Evolutionary conservation across 1,140 invertebrate species (phyloP).

Genomic region (Diuraphis noxia): DNA sequence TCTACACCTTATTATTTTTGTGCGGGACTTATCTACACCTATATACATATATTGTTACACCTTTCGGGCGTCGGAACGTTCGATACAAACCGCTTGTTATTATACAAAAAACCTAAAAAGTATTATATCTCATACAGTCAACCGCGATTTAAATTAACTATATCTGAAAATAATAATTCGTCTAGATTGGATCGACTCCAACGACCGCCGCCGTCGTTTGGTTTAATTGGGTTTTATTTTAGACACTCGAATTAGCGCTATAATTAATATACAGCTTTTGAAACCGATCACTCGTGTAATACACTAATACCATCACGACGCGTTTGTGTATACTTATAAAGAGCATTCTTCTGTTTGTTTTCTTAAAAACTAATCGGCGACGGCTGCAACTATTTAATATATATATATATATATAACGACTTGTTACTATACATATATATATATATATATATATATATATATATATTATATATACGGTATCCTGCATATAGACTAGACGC

Average conservation of each 20-base stretch:
- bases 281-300: background rate
- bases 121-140: background rate
- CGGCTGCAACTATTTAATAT: background rate
- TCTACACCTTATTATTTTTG: background rate
- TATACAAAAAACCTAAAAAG: background rate
- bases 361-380: slow-evolving; percentile 25
- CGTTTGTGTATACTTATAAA: background rate
- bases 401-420: too few species aligned
- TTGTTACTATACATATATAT: too few species aligned
- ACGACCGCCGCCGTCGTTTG: background rate
- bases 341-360: slow-evolving; percentile 29
- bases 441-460: too few species aligned
- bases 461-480: background rate
- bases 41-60: background rate
- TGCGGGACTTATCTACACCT: background rate
- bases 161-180: background rate
- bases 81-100: background rate
- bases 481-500: background rate
- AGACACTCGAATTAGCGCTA: slow-evolving; percentile 6
- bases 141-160: background rate
- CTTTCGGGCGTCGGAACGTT: background rate
- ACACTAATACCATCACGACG: background rate
- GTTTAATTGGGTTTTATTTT: slow-evolving; percentile 47
- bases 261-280: slow-evolving; percentile 7
- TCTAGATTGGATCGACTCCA: slow-evolving; percentile 15